Evolutionary conservation across 2,797 vertebrate species (phyloP), one percentile per base, ranked within the genome.

Genomic region (Bryconaethiops microstoma): DNA sequence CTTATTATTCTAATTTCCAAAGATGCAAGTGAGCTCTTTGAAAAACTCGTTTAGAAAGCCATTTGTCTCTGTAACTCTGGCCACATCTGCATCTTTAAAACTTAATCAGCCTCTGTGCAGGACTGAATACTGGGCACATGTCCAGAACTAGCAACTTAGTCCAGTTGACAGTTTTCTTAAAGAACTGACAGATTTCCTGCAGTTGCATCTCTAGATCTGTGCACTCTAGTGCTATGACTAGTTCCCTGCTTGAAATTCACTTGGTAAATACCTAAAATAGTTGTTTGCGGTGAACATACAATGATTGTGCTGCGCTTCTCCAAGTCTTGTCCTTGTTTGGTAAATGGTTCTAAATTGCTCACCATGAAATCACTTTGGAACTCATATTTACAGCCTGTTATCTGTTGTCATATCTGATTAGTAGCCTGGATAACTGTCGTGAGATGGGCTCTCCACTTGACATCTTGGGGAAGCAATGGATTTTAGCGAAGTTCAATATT

Each of bases 361-460:
- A 77, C 82, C 79, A 75, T 77, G 63, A 84, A 81, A 83, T 86
- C 17, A 48, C 40, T 57, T 50, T 77, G 70, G 50, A 78, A 55
- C 60, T 84, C n/a, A 62, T 84, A 83, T 86, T 85, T 78, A 82
- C 67, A 7, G 52, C 21, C 39, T 25, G 25, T 73, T 65, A 71
- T 83, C 76, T 76, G 57, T 62, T 69, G 82, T 78, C 76, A 70
- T 83, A 85, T 87, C 74, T 83, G 80, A 87, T 88, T 82, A 84
- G 29, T 42, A 70, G 70, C 60, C 74, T 64, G 55, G 62, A 65
- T 79, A 79, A 79, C 54, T 83, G 59, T 21, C 2, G 2, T 13
- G 63, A 79, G 71, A 52, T 63, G 10, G 23, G 8, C 23, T 23
- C 76, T 80, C 17, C 50, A 75, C 35, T 50, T 69, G 50, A 64